Conservation (phyloP, 2,888 invertebrate species). For the Celastrina argiolus region DNA sequence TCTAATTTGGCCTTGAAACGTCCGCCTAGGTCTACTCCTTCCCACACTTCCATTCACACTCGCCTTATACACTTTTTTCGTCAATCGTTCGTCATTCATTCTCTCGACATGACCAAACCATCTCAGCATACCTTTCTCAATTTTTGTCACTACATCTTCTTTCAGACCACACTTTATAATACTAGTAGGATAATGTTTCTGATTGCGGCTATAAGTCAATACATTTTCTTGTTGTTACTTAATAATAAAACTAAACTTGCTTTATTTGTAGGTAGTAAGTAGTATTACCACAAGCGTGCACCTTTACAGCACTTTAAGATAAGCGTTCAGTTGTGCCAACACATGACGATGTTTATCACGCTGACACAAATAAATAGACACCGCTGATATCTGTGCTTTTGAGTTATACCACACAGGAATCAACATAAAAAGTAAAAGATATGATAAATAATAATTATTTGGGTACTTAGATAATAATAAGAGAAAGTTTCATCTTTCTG, state of each 20-base stretch:
- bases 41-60: too few species aligned
- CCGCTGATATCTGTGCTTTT: conserved; percentile 2
- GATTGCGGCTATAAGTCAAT: too few species aligned
- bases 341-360: conserved; percentile 11
- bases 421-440: neutral
- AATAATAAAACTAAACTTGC: neutral
- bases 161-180: too few species aligned
- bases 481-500: neutral
- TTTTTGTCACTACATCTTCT: too few species aligned
- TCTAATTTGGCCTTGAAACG: too few species aligned
- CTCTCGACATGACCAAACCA: too few species aligned
- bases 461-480: neutral
- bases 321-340: conserved; percentile 14
- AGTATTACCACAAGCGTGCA: neutral
- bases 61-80: too few species aligned
- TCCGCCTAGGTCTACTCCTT: too few species aligned
- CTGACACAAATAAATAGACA: conserved; percentile 9
- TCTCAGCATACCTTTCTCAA: too few species aligned
- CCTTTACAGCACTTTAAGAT: neutral
- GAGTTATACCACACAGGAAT: neutral
- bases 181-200: too few species aligned
- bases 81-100: too few species aligned
- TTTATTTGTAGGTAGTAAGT: neutral
- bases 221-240: too few species aligned
- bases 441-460: neutral